Base-by-base conservation (phyloP, 2,113 vertebrate genomes). In the Acanthochromis polyacanthus region DNA sequence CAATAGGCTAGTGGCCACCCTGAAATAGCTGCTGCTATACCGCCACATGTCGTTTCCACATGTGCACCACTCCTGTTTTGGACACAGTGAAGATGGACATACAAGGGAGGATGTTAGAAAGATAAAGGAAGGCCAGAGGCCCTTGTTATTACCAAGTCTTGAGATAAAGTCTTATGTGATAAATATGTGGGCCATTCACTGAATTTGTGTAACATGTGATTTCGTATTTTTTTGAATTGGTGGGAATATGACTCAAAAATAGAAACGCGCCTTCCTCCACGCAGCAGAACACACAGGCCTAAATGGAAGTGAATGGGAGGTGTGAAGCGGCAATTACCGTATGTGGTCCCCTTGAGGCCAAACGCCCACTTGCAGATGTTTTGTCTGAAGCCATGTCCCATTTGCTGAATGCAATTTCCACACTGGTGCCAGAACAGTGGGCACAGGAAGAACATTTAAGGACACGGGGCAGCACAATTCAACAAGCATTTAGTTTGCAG, bases 1-100 rank as follows among this genome's bases (percentile, higher is more conserved):
- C 90, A 87, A 93, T 91, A 87, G 9, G 56, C 64, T 43, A 56
- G 76, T 75, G 57, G 80, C 82, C 85, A 84, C 87, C 75, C 46
- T 80, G 83, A 79, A 89, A 87, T 62, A 83, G 73, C 81, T 81
- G 80, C 78, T 55, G 75, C 75, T 79, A 32, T 45, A 52, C 17
- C 10, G 4, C 67, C 71, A 72, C 73, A 58, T 7, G 51, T 48
- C 22, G 0, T 78, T 85, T 81, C 70, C 75, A 86, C 73, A 52
- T 45, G 43, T 30, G 72, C 40, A 53, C 19, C 0, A 11, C 5
- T 53, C 25, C 4, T 28, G 25, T 53, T 69, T 51, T 23, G 30
- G 62, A 70, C 15, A 8, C 23, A 78, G 20, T 64, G 23, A 36
- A 64, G 38, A 19, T 20, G 15, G 3, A 70, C 71, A 57, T 46